phyloP scores from a whole-genome alignment of 2,113 vertebrate species.

The Bufo bufo region DNA sequence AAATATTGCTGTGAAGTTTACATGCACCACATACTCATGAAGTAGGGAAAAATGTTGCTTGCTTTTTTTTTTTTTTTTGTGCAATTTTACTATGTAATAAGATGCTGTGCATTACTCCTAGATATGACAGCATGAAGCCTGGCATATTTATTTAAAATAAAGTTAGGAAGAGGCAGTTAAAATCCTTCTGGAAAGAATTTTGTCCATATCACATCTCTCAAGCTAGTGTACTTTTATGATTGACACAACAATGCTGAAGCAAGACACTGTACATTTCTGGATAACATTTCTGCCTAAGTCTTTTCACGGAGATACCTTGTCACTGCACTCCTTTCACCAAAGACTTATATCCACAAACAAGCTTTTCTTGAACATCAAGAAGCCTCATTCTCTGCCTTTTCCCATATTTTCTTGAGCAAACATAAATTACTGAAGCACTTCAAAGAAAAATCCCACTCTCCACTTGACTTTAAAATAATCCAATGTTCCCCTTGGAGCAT shows the following conservation, averaged over 20 bases:
- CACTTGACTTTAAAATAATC: not conserved
- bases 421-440: conserved; percentile 2
- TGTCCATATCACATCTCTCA: conserved; percentile 57
- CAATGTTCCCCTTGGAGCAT: conserved; percentile 52
- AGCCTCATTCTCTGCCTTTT: conserved; percentile 58
- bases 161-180: conserved; percentile 48
- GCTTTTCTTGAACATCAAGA: conserved; percentile 59
- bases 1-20: not conserved
- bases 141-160: conserved; percentile 47
- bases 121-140: conserved; percentile 24
- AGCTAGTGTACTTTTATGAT: conserved; percentile 59
- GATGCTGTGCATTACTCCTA: not conserved
- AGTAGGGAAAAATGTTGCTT: not conserved
- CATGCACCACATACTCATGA: not conserved
- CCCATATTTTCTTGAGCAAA: conserved; percentile 49
- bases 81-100: not conserved
- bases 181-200: conserved; percentile 53
- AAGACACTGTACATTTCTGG: conserved; percentile 58
- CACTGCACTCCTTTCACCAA: conserved; percentile 59
- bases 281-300: conserved; percentile 57
- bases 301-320: conserved; percentile 58
- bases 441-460: not conserved
- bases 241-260: conserved; percentile 58
- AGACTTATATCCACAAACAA: conserved; percentile 60
- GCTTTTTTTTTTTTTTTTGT: not conserved